Percentiles rank a stretch among this genome's conserved stretches.
Conservation (phyloP, 1,140 invertebrate species). For the Drepana arcuata region DNA sequence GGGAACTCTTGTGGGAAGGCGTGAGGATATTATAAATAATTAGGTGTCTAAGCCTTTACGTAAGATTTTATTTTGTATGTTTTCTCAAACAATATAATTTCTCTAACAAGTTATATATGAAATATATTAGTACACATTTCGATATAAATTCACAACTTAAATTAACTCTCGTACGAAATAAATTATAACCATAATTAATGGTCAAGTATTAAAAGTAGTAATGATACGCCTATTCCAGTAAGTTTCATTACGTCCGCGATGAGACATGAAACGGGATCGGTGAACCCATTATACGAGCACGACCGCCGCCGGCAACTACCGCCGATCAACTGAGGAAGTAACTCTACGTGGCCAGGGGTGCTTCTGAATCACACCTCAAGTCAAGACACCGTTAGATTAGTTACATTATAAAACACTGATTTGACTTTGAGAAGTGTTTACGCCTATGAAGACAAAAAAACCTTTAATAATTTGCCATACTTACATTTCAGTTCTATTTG, state of each 20-base stretch:
- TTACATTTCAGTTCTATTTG: background rate
- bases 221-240: slow-evolving; percentile 10
- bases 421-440: too few relatives aligned
- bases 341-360: slow-evolving; percentile 19
- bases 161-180: too few relatives aligned
- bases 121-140: too few relatives aligned
- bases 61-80: too few relatives aligned
- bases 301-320: slow-evolving; percentile 36
- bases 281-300: slow-evolving; percentile 47
- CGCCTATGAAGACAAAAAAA: background rate
- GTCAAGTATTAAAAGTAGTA: background rate
- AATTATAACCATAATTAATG: too few relatives aligned
- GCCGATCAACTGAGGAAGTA: slow-evolving; percentile 44
- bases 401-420: too few relatives aligned
- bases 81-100: too few relatives aligned
- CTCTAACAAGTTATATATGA: too few relatives aligned
- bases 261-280: slow-evolving; percentile 26
- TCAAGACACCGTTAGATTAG: background rate
- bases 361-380: slow-evolving; percentile 23
- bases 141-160: too few relatives aligned
- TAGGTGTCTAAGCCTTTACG: too few relatives aligned
- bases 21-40: too few relatives aligned
- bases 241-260: slow-evolving; percentile 28
- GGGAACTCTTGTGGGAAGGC: too few relatives aligned
- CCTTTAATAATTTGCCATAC: background rate